Evolutionary conservation across 2,888 invertebrate species (phyloP).

Genomic region (Mechanitis messenoides): DNA sequence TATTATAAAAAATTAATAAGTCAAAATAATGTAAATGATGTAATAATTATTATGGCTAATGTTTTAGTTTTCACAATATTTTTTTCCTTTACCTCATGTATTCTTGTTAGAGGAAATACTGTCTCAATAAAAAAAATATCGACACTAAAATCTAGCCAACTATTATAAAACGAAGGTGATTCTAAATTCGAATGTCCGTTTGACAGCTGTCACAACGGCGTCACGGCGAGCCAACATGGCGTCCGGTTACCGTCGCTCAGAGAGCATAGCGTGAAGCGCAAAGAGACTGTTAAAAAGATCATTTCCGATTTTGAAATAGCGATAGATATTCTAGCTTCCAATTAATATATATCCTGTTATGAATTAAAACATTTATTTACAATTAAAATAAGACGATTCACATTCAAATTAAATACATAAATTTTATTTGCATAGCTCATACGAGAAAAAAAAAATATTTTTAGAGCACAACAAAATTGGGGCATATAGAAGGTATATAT

Average conservation of each 20-base stretch:
- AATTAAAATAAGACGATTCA: not conserved
- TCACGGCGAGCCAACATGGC: constrained; percentile 66
- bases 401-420: too few relatives aligned
- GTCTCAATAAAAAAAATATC: constrained; percentile 7
- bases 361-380: constrained; percentile 1
- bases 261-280: constrained; percentile 58
- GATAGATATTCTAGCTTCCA: constrained; percentile 34
- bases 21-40: too few relatives aligned
- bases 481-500: not conserved
- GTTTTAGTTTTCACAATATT: too few relatives aligned
- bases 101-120: constrained; percentile 1
- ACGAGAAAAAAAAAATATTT: too few relatives aligned
- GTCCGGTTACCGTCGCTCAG: constrained; percentile 69
- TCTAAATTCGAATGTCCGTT: constrained; percentile 69
- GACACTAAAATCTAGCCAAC: constrained; percentile 13
- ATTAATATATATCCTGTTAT: constrained; percentile 9
- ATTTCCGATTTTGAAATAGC: constrained; percentile 66
- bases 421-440: too few relatives aligned
- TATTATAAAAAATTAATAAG: too few relatives aligned
- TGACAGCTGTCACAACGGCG: constrained; percentile 74
- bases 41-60: too few relatives aligned
- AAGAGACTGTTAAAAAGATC: constrained; percentile 59
- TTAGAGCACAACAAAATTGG: too few relatives aligned
- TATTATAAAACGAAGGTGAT: constrained; percentile 43
- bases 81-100: too few relatives aligned